Percentiles rank a stretch among this genome's conserved stretches.
Conservation (phyloP, 2,797 vertebrate species). For the Peromyscus aztecus region DNA sequence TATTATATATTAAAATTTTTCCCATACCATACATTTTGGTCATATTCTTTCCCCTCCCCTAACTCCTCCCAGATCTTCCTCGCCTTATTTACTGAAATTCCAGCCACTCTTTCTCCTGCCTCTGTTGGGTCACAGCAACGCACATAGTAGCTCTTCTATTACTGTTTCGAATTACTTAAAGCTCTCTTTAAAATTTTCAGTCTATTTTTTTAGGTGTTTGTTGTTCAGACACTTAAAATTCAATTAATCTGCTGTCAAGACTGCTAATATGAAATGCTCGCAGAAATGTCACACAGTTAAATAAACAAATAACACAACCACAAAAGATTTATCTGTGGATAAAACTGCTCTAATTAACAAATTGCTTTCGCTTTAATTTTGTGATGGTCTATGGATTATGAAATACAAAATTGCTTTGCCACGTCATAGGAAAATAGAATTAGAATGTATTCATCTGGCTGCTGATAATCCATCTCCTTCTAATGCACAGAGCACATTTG, state of each 20-base stretch:
- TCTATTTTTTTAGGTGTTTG: neutral
- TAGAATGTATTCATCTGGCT: conserved; percentile 11
- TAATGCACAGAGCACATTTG: neutral
- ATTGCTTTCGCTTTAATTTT: neutral
- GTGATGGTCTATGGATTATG: neutral
- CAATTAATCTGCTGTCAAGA: neutral
- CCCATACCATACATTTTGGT: neutral
- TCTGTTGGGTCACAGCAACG: neutral
- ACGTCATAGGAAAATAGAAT: neutral
- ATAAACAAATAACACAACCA: neutral
- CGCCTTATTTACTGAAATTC: neutral
- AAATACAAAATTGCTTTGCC: neutral
- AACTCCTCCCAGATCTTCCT: neutral
- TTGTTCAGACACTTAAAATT: neutral
- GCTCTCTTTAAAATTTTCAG: neutral
- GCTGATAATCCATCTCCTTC: neutral
- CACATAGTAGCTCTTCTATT: neutral
- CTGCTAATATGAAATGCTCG: neutral
- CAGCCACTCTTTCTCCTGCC: neutral
- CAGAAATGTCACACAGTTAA: neutral
- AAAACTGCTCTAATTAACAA: neutral
- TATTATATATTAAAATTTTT: neutral
- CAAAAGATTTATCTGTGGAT: conserved; percentile 13
- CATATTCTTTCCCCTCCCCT: too few relatives aligned
- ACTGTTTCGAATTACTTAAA: neutral